phyloP scores from a whole-genome alignment of 2,888 invertebrate genomes.

The Lepidocyrtinus sp. region DNA sequence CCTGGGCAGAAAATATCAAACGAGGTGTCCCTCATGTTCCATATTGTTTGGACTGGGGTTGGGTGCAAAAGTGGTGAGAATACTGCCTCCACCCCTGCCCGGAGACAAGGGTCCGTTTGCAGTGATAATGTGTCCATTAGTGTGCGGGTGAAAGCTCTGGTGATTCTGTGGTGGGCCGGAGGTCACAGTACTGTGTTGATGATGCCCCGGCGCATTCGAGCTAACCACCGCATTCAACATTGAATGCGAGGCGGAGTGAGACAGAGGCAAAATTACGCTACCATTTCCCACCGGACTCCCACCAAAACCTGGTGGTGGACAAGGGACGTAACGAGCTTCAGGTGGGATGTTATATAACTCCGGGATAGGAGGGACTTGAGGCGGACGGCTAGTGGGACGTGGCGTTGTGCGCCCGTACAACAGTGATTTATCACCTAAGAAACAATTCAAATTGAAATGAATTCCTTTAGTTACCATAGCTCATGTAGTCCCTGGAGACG shows the following conservation, averaged over 20 bases:
- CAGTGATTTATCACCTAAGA: conserved; percentile 72
- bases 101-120: conserved; percentile 64
- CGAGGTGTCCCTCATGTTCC: conserved; percentile 72
- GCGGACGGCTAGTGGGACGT: conserved; percentile 79
- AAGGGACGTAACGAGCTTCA: conserved; percentile 82
- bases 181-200: conserved; percentile 5
- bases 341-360: conserved; percentile 85
- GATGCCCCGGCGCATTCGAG: neutral
- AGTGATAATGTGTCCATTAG: conserved; percentile 68
- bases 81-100: conserved; percentile 68
- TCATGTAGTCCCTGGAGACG: no score
- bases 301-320: conserved; percentile 82
- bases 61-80: conserved; percentile 71
- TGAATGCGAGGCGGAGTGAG: conserved; percentile 69
- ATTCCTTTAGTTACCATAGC: no score
- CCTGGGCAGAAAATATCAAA: conserved; percentile 66
- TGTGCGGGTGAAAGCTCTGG: conserved; percentile 75
- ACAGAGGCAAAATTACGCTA: conserved; percentile 76
- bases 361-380: conserved; percentile 84
- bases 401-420: conserved; percentile 71
- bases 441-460: conserved; percentile 26
- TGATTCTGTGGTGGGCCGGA: conserved; percentile 45
- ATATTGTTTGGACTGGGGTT: conserved; percentile 70
- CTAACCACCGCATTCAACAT: conserved; percentile 68
- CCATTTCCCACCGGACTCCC: conserved; percentile 75